Percentiles rank a stretch among this genome's conserved stretches.
Conservation (phyloP, 2,797 vertebrate genomes). For the Microctenopoma steveboyesi region DNA sequence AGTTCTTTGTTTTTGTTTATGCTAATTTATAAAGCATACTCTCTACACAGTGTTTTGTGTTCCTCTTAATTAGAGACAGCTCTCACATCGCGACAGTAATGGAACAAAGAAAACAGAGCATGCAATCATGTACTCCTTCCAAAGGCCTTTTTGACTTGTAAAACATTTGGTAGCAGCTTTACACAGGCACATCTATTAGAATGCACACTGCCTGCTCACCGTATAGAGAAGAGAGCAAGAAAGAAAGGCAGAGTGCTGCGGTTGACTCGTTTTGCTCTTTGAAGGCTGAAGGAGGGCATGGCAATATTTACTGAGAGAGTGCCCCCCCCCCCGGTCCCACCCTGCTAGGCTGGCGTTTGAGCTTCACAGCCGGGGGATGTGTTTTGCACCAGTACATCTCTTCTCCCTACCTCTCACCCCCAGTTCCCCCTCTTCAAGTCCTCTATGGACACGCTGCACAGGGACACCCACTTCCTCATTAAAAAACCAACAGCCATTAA, state of each 20-base stretch:
- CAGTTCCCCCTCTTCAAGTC: conserved; percentile 54
- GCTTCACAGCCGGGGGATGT: conserved; percentile 73
- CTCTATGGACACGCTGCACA: conserved; percentile 70
- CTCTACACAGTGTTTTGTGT: conserved; percentile 20
- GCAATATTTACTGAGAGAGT: conserved; percentile 78
- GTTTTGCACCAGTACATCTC: conserved; percentile 64
- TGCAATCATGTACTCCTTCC: conserved; percentile 46
- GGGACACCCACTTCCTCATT: conserved; percentile 83
- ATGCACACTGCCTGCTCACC: conserved; percentile 52
- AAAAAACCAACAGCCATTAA: conserved; percentile 86
- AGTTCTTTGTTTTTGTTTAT: conserved; percentile 25
- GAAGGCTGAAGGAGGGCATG: conserved; percentile 74
- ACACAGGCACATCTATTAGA: conserved; percentile 59
- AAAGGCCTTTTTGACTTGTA: conserved; percentile 49
- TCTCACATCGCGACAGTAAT: conserved; percentile 34
- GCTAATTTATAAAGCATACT: conserved; percentile 26
- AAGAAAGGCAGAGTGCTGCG: conserved; percentile 63
- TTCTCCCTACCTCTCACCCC: conserved; percentile 26
- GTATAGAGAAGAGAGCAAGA: conserved; percentile 41
- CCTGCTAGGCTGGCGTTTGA: conserved; percentile 63
- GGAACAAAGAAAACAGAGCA: conserved; percentile 24
- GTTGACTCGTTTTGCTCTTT: conserved; percentile 76
- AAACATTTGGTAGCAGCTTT: conserved; percentile 52
- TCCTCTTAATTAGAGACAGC: conserved; percentile 51
- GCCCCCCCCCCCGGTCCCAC: conserved; percentile 48